phyloP scores from a whole-genome alignment of 2,888 invertebrate species.

The Brachypterus glaber region DNA sequence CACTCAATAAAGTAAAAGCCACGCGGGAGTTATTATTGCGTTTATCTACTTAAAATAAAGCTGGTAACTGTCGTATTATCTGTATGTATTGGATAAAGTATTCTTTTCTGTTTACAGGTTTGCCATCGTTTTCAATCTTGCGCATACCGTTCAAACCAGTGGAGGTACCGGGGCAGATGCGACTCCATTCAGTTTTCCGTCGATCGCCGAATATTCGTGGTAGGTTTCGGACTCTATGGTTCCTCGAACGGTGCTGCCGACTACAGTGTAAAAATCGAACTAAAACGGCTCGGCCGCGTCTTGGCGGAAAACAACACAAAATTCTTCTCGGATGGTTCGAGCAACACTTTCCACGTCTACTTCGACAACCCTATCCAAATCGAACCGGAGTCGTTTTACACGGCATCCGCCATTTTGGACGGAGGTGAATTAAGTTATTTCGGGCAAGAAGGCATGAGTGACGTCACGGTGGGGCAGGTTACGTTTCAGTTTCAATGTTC shows the following conservation, averaged over 20 bases:
- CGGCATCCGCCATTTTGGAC: slow-evolving; percentile 90
- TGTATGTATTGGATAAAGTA: slow-evolving; percentile 1
- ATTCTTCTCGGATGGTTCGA: slow-evolving; percentile 94
- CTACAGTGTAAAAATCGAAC: slow-evolving; percentile 88
- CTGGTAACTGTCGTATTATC: too few species aligned
- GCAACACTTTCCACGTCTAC: slow-evolving; percentile 88
- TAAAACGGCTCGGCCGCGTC: slow-evolving; percentile 80
- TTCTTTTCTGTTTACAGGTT: slow-evolving; percentile 48
- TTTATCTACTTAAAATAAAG: too few species aligned
- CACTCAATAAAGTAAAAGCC: too few species aligned
- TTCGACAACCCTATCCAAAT: slow-evolving; percentile 61
- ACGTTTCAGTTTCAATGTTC: slow-evolving; percentile 97
- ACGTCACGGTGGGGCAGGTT: slow-evolving; percentile 85
- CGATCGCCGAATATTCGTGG: slow-evolving; percentile 89
- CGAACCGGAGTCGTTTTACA: slow-evolving; percentile 89
- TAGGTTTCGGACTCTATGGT: slow-evolving; percentile 92
- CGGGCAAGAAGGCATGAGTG: slow-evolving; percentile 93
- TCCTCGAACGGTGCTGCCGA: slow-evolving; percentile 94
- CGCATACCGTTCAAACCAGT: slow-evolving; percentile 93
- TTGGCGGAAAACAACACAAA: slow-evolving; percentile 86
- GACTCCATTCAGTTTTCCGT: slow-evolving; percentile 96
- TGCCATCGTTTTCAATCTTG: slow-evolving; percentile 95
- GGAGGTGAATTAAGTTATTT: slow-evolving; percentile 93
- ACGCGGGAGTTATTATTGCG: too few species aligned
- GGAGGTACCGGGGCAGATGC: slow-evolving; percentile 92